Evolutionary conservation across 1,140 invertebrate species (phyloP).

Genomic region (Aphaenogaster rudis): DNA sequence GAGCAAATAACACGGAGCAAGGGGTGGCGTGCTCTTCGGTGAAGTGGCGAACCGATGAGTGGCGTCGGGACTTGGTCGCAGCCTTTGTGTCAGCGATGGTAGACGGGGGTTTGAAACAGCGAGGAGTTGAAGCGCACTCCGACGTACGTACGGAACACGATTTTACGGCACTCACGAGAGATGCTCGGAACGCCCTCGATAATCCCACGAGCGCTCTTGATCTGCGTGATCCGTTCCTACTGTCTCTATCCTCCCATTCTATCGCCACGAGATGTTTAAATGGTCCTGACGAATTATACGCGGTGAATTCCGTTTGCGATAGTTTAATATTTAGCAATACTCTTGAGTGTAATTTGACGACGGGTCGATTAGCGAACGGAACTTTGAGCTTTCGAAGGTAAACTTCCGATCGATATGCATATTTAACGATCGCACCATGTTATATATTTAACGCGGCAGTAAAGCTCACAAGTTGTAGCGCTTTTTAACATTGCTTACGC

Average conservation of each 20-base stretch:
- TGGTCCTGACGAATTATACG: constrained; percentile 24
- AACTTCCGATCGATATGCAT: constrained; percentile 45
- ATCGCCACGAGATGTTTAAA: constrained; percentile 32
- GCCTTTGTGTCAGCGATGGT: constrained; percentile 64
- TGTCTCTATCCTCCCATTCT: constrained; percentile 25
- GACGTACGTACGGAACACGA: constrained; percentile 66
- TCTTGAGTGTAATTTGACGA: constrained; percentile 18
- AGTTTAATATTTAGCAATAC: background rate
- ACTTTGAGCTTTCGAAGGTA: constrained; percentile 5
- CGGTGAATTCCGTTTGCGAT: background rate
- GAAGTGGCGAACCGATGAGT: constrained; percentile 20
- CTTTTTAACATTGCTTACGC: constrained; percentile 58
- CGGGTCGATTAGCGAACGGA: background rate
- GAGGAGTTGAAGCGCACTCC: constrained; percentile 67
- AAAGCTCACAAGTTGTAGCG: constrained; percentile 50
- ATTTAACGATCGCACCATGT: constrained; percentile 33
- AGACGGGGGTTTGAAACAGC: constrained; percentile 34
- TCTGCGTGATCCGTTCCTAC: constrained; percentile 65
- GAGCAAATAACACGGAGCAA: constrained; percentile 76
- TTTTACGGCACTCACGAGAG: constrained; percentile 70
- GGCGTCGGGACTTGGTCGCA: constrained; percentile 30
- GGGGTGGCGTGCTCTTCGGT: constrained; percentile 5
- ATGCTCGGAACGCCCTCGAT: constrained; percentile 49
- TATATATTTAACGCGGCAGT: constrained; percentile 33
- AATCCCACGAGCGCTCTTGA: constrained; percentile 68